Evolutionary conservation across 2,888 invertebrate genomes (phyloP).

Genomic region (Acronicta leporina): DNA sequence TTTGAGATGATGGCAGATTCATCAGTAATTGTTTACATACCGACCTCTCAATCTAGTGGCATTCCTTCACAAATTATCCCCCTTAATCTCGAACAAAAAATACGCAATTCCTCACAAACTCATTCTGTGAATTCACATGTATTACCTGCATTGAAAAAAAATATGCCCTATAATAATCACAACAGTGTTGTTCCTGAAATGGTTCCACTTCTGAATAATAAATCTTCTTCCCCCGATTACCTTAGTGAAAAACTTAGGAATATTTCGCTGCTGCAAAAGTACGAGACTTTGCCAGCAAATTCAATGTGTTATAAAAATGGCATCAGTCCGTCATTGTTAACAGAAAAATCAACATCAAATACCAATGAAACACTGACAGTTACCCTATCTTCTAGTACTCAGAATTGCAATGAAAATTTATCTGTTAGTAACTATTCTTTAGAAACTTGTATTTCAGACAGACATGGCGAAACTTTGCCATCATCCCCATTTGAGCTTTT

Average conservation of each 20-base stretch:
- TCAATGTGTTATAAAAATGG: constrained; percentile 38
- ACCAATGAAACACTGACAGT: constrained; percentile 6
- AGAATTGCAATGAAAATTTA: neutral
- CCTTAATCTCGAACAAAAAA: neutral
- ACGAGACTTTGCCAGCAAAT: constrained; percentile 40
- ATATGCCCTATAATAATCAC: neutral
- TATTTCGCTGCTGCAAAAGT: constrained; percentile 20
- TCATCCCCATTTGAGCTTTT: constrained; percentile 9
- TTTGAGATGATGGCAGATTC: constrained; percentile 5
- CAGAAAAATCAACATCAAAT: constrained; percentile 10
- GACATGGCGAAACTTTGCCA: constrained; percentile 4
- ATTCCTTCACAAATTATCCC: neutral
- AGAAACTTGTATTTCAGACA: neutral
- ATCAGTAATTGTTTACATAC: constrained; percentile 31
- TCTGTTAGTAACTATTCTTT: neutral
- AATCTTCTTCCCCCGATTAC: constrained; percentile 4
- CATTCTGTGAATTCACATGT: neutral
- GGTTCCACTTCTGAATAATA: constrained; percentile 17
- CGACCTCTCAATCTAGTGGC: constrained; percentile 7
- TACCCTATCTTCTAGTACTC: neutral
- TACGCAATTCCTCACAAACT: constrained; percentile 13
- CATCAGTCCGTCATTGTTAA: constrained; percentile 13
- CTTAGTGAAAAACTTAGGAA: constrained; percentile 20
- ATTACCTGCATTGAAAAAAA: neutral
- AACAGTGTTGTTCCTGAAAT: constrained; percentile 11